phyloP scores from a whole-genome alignment of 2,888 invertebrate species.

The Spisula solida region DNA sequence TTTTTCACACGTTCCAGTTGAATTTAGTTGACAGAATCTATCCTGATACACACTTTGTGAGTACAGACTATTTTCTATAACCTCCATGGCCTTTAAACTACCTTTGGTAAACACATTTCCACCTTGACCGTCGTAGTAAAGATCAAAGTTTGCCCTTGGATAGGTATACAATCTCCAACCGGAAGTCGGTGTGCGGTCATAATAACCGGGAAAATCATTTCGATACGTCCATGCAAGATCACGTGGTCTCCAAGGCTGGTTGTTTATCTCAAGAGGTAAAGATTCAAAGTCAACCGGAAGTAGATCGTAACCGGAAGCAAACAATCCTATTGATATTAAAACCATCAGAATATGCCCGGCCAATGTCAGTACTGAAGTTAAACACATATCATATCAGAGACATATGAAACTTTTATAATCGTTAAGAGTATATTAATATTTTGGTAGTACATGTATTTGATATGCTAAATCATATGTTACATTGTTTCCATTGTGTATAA shows the following conservation, averaged over 20 bases:
- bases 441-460: too few species aligned
- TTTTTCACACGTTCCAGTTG: conserved; percentile 61
- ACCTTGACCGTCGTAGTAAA: conserved; percentile 74
- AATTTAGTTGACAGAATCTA: conserved; percentile 59
- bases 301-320: conserved; percentile 75
- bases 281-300: conserved; percentile 77
- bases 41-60: conserved; percentile 61
- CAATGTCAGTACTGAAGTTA: conserved; percentile 72
- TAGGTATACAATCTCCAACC: conserved; percentile 52
- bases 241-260: conserved; percentile 75
- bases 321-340: conserved; percentile 66
- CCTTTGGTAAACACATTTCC: conserved; percentile 79
- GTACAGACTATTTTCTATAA: conserved; percentile 73
- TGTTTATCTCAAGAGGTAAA: conserved; percentile 79
- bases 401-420: too few species aligned
- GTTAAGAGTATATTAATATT: too few species aligned
- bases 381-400: background rate
- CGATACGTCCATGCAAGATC: conserved; percentile 75
- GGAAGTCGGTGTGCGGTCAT: conserved; percentile 47
- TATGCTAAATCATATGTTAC: too few species aligned
- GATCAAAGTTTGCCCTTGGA: conserved; percentile 64
- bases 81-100: conserved; percentile 73
- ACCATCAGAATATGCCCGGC: conserved; percentile 67
- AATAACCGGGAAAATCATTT: conserved; percentile 53
- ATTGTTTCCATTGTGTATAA: too few species aligned